Percentiles rank a stretch among this genome's conserved stretches.
These are phyloP conservation scores for Orthosia gothica DNA, from an alignment of 2,888 invertebrate species.

Conservation along the genomic window DNA sequence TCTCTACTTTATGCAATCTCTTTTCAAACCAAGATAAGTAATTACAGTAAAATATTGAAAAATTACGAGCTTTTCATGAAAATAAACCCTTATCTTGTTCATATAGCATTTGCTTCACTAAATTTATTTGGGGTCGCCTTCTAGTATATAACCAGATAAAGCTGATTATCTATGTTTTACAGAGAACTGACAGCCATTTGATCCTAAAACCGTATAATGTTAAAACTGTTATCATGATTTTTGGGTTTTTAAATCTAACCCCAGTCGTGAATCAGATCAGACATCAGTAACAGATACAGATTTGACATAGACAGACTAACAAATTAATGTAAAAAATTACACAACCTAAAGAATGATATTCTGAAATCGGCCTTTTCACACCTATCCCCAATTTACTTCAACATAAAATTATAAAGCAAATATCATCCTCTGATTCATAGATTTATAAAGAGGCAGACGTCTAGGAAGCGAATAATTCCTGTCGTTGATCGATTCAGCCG, in stretches of 20 bases:
- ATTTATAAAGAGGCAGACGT: conserved; percentile 57
- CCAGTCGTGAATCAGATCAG: too few species aligned
- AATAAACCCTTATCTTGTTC: too few species aligned
- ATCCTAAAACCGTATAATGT: background rate
- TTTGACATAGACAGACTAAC: background rate
- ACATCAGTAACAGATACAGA: background rate
- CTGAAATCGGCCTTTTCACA: background rate
- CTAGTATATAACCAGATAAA: too few species aligned
- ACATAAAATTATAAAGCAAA: conserved; percentile 25
- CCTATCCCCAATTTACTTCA: background rate
- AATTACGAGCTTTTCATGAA: too few species aligned
- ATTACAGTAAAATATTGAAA: too few species aligned
- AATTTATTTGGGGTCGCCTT: too few species aligned
- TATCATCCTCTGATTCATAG: conserved; percentile 12
- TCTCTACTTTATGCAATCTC: too few species aligned
- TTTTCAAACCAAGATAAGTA: too few species aligned
- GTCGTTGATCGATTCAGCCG: conserved; percentile 81
- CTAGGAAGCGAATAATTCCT: conserved; percentile 77
- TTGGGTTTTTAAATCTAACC: background rate
- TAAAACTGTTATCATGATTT: background rate
- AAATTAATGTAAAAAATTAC: background rate
- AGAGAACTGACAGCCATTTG: background rate
- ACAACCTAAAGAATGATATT: background rate
- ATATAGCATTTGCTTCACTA: too few species aligned
- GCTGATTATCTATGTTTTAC: too few species aligned